Conservation (phyloP, 2,888 invertebrate species). For the Ditula angustiorana region DNA sequence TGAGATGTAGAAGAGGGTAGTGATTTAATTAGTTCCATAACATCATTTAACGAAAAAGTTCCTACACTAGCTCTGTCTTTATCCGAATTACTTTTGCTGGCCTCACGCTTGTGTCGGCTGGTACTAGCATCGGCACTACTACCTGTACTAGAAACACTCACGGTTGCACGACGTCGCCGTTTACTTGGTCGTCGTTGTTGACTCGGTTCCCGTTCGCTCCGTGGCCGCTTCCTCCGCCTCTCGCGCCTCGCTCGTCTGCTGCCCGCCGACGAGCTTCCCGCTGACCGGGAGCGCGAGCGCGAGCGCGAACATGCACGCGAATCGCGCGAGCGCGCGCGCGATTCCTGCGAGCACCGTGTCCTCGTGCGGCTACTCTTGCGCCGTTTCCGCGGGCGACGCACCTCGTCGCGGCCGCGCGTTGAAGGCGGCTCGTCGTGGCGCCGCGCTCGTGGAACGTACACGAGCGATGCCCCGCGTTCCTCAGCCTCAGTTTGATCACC, state of each 20-base stretch:
- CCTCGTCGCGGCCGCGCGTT: background rate
- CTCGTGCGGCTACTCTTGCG: background rate
- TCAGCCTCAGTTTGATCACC: background rate
- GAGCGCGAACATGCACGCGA: too few species aligned
- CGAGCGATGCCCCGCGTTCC: background rate
- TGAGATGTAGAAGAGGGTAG: background rate
- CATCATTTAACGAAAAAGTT: background rate
- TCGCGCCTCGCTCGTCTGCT: background rate
- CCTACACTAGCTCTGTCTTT: background rate
- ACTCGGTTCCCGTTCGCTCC: background rate
- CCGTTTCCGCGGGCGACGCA: background rate
- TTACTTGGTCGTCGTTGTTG: background rate
- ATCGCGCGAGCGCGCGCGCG: background rate
- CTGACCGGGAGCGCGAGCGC: too few species aligned
- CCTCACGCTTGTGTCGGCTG: background rate
- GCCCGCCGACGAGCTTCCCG: background rate
- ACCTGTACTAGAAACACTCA: background rate
- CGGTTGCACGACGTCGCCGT: background rate
- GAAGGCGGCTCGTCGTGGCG: background rate
- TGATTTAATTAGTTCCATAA: background rate
- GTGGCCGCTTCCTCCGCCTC: background rate
- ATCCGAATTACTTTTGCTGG: background rate
- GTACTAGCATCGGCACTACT: background rate
- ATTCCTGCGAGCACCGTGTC: background rate
- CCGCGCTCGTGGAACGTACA: background rate